Percentiles rank a stretch among this genome's conserved stretches.
Evolutionary conservation across 2,888 invertebrate genomes (phyloP).

Genomic region (Pristionchus japonicus): DNA sequence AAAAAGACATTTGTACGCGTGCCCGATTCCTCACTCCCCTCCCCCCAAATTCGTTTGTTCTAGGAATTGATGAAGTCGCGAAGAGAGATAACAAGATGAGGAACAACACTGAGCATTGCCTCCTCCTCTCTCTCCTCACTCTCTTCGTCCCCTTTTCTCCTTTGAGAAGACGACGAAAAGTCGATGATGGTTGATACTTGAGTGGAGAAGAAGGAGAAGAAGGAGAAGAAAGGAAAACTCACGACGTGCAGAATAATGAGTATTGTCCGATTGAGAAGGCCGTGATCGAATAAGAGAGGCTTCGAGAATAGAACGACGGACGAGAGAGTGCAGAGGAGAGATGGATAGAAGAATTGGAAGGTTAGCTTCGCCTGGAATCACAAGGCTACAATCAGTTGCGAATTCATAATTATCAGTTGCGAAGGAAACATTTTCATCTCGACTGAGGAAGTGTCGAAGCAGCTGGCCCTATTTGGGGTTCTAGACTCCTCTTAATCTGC

Average conservation of each 20-base stretch:
- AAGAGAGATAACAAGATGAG: conserved; percentile 41
- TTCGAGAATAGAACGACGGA: conserved; percentile 68
- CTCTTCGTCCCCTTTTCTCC: background rate
- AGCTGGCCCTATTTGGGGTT: too few species aligned
- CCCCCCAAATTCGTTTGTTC: conserved; percentile 41
- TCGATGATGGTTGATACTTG: conserved; percentile 27
- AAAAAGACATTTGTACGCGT: conserved; percentile 12
- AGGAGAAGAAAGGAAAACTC: conserved; percentile 22
- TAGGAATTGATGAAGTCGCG: conserved; percentile 41
- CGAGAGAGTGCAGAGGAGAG: conserved; percentile 69
- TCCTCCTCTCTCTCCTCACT: background rate
- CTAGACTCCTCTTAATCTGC: too few species aligned
- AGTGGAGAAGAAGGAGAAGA: background rate
- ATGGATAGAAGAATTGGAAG: conserved; percentile 74
- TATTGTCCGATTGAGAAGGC: conserved; percentile 58
- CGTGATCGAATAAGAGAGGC: conserved; percentile 59
- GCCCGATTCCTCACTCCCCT: background rate
- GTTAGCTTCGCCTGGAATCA: conserved; percentile 66
- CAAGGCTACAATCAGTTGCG: too few species aligned
- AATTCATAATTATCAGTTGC: too few species aligned
- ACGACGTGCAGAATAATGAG: conserved; percentile 68
- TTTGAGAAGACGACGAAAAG: background rate
- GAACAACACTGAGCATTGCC: conserved; percentile 18
- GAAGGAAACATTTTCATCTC: too few species aligned
- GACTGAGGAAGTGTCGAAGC: too few species aligned